phyloP scores from a whole-genome alignment of 2,888 invertebrate species.

The Leptinotarsa rubiginosa region DNA sequence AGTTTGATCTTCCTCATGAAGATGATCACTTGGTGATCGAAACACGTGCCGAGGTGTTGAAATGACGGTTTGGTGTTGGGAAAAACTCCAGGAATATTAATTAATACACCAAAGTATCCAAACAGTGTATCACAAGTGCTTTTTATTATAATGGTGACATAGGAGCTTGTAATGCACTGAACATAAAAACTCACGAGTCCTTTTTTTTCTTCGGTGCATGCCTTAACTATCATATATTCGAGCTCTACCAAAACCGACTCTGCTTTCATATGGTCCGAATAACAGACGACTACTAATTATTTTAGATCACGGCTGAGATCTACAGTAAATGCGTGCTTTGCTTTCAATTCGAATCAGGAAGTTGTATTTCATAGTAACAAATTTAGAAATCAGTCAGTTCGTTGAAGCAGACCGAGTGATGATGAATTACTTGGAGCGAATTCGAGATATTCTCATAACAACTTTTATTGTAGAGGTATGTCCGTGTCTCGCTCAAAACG shows the following conservation, averaged over 20 bases:
- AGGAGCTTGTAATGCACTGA: too few relatives aligned
- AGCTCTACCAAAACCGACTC: not conserved
- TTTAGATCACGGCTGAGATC: slow-evolving; percentile 10
- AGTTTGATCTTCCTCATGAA: too few relatives aligned
- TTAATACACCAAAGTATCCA: too few relatives aligned
- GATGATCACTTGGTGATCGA: too few relatives aligned
- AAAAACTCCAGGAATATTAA: too few relatives aligned
- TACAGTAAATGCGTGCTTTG: slow-evolving; percentile 14
- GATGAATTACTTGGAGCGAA: not conserved
- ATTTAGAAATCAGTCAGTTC: slow-evolving; percentile 15
- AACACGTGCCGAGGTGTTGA: too few relatives aligned
- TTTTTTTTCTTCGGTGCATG: too few relatives aligned
- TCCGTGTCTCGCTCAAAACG: not conserved
- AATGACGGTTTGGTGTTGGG: too few relatives aligned
- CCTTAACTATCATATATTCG: too few relatives aligned
- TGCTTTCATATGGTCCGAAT: not conserved
- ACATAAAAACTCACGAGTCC: too few relatives aligned
- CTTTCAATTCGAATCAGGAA: slow-evolving; percentile 11
- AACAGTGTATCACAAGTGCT: too few relatives aligned
- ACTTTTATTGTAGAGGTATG: not conserved
- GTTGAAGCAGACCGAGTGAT: not conserved
- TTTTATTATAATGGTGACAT: too few relatives aligned
- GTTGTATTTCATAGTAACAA: slow-evolving; percentile 5
- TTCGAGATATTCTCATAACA: not conserved
- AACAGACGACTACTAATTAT: slow-evolving; percentile 6